Evolutionary conservation across 2,797 vertebrate genomes (phyloP), one percentile per base, ranked within the genome.

Genomic region (Gambusia yucatana): DNA sequence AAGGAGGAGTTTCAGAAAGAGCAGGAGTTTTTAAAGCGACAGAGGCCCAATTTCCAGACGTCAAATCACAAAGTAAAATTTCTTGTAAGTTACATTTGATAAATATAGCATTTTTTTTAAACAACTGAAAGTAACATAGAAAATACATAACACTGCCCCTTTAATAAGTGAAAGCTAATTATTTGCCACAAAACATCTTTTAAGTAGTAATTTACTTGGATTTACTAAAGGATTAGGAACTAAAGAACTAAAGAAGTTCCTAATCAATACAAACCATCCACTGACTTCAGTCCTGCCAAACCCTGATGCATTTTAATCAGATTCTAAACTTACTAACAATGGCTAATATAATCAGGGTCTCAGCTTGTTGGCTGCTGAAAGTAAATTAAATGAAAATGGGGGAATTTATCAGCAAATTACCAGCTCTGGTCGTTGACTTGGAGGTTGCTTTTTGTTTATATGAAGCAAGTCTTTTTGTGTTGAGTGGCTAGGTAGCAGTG

Each of bases 321-420:
- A 57, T 28, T 57, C 17, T 46, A 75, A 59, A 78, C 36, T 33
- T 22, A n/a, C 13, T 52, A 30, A 10, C 50, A 71, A 72, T n/a
- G 0, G 39, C 67, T 44, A n/a, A 41, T 65, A 46, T 20, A 43
- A 72, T 61, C 14, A 70, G 28, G 8, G 11, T 36, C 30, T 74
- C 0, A 67, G 61, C 16, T 47, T 14, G 33, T 11, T 57, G 70
- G 43, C 25, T 36, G 61, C 28, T 17, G 4, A 81, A 74, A 75
- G 41, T 5, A 79, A 72, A 79, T 79, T 3, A 71, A 72, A 77
- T 25, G 0, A 81, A 82, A 79, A 20, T 3, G 41, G 4, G 75
- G 41, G 11, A 14, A 57, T 78, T 73, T 55, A 33, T 55, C 16
- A 16, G 17, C 1, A 43, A 30, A 65, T 1, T 22, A 46, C 22